Evolutionary conservation across 2,888 invertebrate genomes (phyloP).

Genomic region (Hartigia nigra): DNA sequence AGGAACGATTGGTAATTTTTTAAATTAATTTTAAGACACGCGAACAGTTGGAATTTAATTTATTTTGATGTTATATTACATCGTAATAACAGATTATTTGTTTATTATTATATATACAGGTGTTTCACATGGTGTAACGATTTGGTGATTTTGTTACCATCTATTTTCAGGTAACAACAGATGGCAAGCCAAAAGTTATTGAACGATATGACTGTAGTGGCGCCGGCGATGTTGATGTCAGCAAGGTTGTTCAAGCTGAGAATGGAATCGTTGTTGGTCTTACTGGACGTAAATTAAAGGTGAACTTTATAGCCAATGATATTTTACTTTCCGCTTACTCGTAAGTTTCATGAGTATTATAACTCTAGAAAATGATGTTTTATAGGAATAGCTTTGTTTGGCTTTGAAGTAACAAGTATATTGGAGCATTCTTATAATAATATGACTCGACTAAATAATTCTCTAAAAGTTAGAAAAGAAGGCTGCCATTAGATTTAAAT

Average conservation of each 20-base stretch:
- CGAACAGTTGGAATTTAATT: background rate
- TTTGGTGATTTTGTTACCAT: background rate
- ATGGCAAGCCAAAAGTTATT: constrained; percentile 92
- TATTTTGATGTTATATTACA: background rate
- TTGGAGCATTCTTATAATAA: background rate
- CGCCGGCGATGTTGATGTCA: constrained; percentile 95
- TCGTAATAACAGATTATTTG: background rate
- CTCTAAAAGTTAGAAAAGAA: background rate
- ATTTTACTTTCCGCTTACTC: background rate
- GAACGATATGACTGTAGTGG: constrained; percentile 97
- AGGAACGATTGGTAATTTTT: background rate
- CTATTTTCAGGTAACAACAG: constrained; percentile 79
- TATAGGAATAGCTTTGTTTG: background rate
- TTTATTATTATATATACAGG: background rate
- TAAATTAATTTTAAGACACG: background rate
- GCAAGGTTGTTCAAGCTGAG: constrained; percentile 74
- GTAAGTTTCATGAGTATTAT: background rate
- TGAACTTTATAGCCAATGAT: constrained; percentile 58
- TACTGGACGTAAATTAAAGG: constrained; percentile 89
- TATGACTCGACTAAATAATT: background rate
- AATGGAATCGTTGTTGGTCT: constrained; percentile 86
- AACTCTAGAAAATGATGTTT: background rate
- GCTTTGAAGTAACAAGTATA: background rate
- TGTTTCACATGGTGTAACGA: background rate
- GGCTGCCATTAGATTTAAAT: background rate